A percentile compares a stretch with the other conserved stretches of the same genome.
Conservation (phyloP, 2,888 invertebrate genomes). For the Aphodius sticticus region DNA sequence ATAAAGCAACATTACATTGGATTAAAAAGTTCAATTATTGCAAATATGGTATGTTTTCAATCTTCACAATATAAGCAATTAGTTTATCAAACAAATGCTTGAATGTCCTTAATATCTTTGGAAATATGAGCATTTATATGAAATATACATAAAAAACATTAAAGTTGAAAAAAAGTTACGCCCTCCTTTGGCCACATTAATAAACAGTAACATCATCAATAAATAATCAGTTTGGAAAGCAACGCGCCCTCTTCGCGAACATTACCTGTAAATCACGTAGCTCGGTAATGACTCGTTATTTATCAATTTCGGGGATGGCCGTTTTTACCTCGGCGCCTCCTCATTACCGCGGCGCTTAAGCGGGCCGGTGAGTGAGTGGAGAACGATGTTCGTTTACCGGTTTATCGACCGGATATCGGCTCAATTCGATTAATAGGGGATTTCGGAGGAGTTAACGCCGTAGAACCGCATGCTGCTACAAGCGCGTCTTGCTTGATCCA, state of each 20-base stretch:
- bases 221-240: not conserved
- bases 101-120: too few species aligned
- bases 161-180: too few species aligned
- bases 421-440: not conserved
- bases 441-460: not conserved
- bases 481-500: not conserved
- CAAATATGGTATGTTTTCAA: too few species aligned
- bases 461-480: not conserved
- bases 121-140: too few species aligned
- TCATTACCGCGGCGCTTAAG: not conserved
- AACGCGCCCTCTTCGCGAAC: not conserved
- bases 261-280: not conserved
- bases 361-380: not conserved
- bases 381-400: not conserved
- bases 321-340: not conserved
- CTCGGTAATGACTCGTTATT: not conserved
- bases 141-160: too few species aligned
- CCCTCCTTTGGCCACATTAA: too few species aligned
- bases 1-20: too few species aligned
- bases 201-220: too few species aligned
- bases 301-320: not conserved
- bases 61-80: too few species aligned
- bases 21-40: too few species aligned
- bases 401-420: not conserved
- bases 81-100: too few species aligned